Conservation (phyloP, 2,797 vertebrate genomes). For the Anableps anableps region DNA sequence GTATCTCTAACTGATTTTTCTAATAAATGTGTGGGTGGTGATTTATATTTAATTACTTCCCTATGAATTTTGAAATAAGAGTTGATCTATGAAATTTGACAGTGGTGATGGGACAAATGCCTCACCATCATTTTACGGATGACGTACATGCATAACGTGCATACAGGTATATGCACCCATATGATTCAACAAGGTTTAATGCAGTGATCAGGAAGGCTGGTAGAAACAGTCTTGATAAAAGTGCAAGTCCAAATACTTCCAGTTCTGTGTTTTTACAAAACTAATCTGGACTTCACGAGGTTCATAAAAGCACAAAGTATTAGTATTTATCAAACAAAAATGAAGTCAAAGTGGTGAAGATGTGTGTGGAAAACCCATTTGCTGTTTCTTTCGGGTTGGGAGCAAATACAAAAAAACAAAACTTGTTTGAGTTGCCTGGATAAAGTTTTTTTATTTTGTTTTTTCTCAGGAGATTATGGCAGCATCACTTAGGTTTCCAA, state of each 20-base stretch:
- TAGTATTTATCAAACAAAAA: neutral
- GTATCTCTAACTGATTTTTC: slow-evolving; percentile 67
- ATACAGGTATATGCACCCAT: slow-evolving; percentile 7
- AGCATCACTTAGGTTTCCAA: neutral
- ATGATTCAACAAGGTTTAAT: slow-evolving; percentile 6
- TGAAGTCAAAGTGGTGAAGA: neutral
- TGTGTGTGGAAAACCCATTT: neutral
- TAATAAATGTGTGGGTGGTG: slow-evolving; percentile 73
- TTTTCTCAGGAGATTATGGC: too few species aligned
- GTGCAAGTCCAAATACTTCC: neutral
- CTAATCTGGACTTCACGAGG: neutral
- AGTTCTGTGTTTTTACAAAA: neutral
- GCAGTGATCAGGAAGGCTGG: neutral
- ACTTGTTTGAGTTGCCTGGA: neutral
- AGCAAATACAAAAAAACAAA: neutral
- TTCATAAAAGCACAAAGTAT: neutral
- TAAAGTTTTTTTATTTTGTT: neutral
- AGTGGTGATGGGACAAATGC: slow-evolving; percentile 50
- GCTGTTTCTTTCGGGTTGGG: neutral
- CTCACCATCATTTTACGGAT: slow-evolving; percentile 60
- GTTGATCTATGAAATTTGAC: slow-evolving; percentile 72
- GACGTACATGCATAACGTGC: slow-evolving; percentile 22
- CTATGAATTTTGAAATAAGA: slow-evolving; percentile 62
- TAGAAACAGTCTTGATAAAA: neutral
- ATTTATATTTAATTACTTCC: slow-evolving; percentile 76